These are phyloP conservation scores for Peromyscus polionotus DNA, from an alignment of 2,113 vertebrate genomes.

Conservation along the genomic window DNA sequence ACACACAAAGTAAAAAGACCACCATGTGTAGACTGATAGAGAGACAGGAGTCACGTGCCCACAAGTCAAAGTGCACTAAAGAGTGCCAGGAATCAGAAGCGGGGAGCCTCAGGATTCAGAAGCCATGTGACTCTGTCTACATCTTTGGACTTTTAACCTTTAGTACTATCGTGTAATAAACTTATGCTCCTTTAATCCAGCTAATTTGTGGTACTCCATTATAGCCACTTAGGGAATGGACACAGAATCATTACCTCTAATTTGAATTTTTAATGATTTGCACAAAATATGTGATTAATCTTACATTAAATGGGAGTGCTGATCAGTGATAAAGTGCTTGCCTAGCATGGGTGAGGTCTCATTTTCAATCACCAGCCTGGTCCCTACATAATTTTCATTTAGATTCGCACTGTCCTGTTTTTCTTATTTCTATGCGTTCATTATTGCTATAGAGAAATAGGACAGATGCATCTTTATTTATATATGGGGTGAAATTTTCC, in stretches of 20 bases:
- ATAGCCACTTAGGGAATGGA: background rate
- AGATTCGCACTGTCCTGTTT: background rate
- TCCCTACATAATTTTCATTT: background rate
- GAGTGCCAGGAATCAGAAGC: background rate
- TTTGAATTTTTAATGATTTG: constrained; percentile 31
- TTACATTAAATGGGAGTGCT: background rate
- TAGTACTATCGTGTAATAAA: background rate
- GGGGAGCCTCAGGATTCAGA: background rate
- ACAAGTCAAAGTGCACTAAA: background rate
- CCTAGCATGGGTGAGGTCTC: background rate
- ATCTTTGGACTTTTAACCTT: background rate
- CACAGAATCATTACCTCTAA: background rate
- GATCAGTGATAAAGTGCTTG: background rate
- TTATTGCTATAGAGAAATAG: background rate
- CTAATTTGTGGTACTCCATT: background rate
- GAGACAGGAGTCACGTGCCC: background rate
- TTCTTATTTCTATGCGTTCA: background rate
- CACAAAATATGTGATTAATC: background rate
- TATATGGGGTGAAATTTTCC: background rate
- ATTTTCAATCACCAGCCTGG: background rate
- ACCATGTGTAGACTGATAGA: background rate
- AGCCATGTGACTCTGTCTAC: too few relatives aligned
- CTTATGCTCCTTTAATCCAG: background rate
- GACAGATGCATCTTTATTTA: background rate
- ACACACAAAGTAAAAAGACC: background rate